Evolutionary conservation across 2,797 vertebrate genomes (phyloP).

Genomic region (Anguilla marmorata): DNA sequence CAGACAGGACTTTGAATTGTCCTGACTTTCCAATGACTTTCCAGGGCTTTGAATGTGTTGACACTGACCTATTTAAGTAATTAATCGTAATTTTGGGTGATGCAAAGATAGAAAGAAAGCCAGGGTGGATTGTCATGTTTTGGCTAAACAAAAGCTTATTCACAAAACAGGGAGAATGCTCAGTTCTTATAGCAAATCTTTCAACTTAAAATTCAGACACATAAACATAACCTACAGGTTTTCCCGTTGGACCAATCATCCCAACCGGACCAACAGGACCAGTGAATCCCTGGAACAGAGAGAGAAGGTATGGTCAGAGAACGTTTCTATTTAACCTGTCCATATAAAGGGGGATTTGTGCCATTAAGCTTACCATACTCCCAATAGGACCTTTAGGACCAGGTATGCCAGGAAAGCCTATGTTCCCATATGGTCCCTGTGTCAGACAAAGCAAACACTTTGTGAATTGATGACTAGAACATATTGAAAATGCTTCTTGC

Average conservation of each 20-base stretch:
- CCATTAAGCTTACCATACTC: slow-evolving; percentile 75
- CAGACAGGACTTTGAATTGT: neutral
- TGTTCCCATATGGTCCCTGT: slow-evolving; percentile 87
- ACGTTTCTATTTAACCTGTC: neutral
- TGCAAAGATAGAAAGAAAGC: neutral
- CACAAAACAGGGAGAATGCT: neutral
- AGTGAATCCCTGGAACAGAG: slow-evolving; percentile 80
- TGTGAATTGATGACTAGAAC: slow-evolving; percentile 7
- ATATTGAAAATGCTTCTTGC: neutral
- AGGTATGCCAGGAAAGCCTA: slow-evolving; percentile 79
- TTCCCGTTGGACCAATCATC: slow-evolving; percentile 82
- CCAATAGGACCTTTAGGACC: slow-evolving; percentile 89
- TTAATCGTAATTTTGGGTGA: neutral
- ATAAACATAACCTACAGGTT: slow-evolving; percentile 76
- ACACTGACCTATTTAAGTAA: neutral
- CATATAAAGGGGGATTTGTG: neutral
- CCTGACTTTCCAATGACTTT: no score
- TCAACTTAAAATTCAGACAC: neutral
- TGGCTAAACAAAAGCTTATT: slow-evolving; percentile 14
- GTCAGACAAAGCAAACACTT: slow-evolving; percentile 31
- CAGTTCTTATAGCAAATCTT: neutral
- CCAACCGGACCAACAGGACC: slow-evolving; percentile 87
- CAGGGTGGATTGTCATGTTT: neutral
- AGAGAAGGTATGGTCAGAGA: slow-evolving; percentile 1
- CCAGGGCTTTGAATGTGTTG: neutral